These are phyloP conservation scores for Drosophila niveifrons DNA, from an alignment of 2,888 invertebrate genomes.

Conservation along the genomic window DNA sequence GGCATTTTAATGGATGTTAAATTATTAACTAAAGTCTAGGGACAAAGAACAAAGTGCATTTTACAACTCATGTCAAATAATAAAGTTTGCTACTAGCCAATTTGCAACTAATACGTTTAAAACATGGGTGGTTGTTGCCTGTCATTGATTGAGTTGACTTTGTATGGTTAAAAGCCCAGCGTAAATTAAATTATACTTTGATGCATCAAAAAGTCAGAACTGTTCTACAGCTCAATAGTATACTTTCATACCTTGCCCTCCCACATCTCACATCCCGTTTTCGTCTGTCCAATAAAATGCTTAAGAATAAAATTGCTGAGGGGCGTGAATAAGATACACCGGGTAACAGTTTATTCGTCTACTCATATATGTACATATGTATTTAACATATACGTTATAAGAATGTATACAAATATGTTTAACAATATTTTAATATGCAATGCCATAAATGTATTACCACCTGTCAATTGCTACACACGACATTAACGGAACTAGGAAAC, in stretches of 20 bases:
- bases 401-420: not conserved
- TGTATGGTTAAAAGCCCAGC: constrained; percentile 47
- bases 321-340: not conserved
- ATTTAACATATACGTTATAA: not conserved
- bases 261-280: not conserved
- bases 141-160: constrained; percentile 48
- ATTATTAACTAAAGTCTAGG: constrained; percentile 3
- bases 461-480: constrained; percentile 63
- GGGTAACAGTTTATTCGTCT: too few relatives aligned
- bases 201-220: constrained; percentile 36
- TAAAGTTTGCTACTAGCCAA: constrained; percentile 61
- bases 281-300: not conserved
- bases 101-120: constrained; percentile 64
- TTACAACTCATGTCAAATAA: constrained; percentile 47
- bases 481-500: constrained; percentile 58
- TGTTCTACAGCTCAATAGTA: constrained; percentile 13
- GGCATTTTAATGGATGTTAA: not conserved
- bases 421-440: constrained; percentile 5
- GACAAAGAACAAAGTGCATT: constrained; percentile 15
- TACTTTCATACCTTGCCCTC: not conserved
- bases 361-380: too few relatives aligned
- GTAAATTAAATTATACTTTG: constrained; percentile 57
- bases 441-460: constrained; percentile 51
- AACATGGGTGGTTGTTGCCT: constrained; percentile 33
- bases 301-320: not conserved